Conservation (phyloP, 2,797 vertebrate genomes). For the Chaetophractus vellerosus region DNA sequence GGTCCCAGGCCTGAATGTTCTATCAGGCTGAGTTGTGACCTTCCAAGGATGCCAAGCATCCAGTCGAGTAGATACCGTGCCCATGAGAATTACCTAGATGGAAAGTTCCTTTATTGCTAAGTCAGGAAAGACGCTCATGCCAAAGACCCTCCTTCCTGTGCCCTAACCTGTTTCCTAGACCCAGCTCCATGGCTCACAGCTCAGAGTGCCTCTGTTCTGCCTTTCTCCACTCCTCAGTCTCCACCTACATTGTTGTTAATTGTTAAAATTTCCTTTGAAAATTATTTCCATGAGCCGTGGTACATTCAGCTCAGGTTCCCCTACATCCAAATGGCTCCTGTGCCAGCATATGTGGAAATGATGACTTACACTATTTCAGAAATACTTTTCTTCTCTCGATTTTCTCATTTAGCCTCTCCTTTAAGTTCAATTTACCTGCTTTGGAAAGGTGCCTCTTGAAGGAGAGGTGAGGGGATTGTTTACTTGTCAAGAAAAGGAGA, state of each 20-base stretch:
- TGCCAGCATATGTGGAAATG: neutral
- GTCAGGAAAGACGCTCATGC: too few relatives aligned
- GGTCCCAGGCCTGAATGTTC: neutral
- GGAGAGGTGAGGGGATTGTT: too few relatives aligned
- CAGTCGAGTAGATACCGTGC: too few relatives aligned
- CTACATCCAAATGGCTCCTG: neutral
- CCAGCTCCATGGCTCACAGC: rapidly evolving
- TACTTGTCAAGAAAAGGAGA: neutral
- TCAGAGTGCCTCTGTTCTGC: neutral
- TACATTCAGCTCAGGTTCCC: neutral
- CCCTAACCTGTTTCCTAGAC: neutral
- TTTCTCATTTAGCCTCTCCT: neutral
- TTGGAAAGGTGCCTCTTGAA: neutral
- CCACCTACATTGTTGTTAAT: neutral
- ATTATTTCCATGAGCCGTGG: neutral
- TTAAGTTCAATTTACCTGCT: neutral
- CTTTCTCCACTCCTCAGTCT: neutral
- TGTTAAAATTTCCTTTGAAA: neutral
- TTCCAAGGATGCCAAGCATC: neutral
- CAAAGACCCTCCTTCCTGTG: neutral
- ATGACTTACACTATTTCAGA: neutral
- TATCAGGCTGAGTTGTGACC: neutral
- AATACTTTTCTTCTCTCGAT: neutral
- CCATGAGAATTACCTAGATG: neutral
- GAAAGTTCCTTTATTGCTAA: neutral